These are phyloP conservation scores for Drosophila histrio DNA, from an alignment of 2,888 invertebrate species.

Conservation along the genomic window DNA sequence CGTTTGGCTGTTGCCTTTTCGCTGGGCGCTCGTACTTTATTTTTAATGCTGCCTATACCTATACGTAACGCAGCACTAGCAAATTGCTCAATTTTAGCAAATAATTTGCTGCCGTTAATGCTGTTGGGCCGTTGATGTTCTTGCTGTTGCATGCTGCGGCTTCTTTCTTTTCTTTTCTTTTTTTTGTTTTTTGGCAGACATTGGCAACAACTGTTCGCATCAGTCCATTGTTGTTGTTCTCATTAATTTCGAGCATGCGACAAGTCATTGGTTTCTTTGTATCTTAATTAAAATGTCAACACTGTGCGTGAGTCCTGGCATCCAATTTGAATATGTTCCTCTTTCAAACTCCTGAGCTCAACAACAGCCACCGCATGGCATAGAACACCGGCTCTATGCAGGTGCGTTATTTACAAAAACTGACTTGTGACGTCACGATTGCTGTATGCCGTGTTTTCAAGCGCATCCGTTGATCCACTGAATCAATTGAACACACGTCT, in stretches of 20 bases:
- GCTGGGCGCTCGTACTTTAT: conserved; percentile 71
- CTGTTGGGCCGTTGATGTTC: conserved; percentile 28
- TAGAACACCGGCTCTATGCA: conserved; percentile 3
- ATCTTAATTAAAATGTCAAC: conserved; percentile 64
- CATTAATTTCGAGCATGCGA: conserved; percentile 55
- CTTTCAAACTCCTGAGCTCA: neutral
- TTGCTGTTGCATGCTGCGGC: conserved; percentile 61
- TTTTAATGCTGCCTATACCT: conserved; percentile 65
- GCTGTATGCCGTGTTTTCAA: conserved; percentile 12
- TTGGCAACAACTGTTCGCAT: conserved; percentile 77
- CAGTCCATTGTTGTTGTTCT: conserved; percentile 74
- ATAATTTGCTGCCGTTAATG: conserved; percentile 46
- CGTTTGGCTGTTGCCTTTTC: conserved; percentile 38
- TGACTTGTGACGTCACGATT: conserved; percentile 31
- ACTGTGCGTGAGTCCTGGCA: conserved; percentile 27
- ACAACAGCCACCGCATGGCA: conserved; percentile 18
- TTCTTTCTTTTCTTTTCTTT: conserved; percentile 46
- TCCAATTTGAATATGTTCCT: neutral
- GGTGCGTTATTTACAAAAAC: conserved; percentile 1
- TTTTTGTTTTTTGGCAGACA: conserved; percentile 67
- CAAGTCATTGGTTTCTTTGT: conserved; percentile 29
- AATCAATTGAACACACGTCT: conserved; percentile 9
- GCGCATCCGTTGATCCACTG: neutral
- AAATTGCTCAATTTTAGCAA: conserved; percentile 68
- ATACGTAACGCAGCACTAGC: conserved; percentile 56